Percentiles rank a stretch among this genome's conserved stretches.
Evolutionary conservation across 1,140 invertebrate genomes (phyloP).

Genomic region (Cydia fagiglandana): DNA sequence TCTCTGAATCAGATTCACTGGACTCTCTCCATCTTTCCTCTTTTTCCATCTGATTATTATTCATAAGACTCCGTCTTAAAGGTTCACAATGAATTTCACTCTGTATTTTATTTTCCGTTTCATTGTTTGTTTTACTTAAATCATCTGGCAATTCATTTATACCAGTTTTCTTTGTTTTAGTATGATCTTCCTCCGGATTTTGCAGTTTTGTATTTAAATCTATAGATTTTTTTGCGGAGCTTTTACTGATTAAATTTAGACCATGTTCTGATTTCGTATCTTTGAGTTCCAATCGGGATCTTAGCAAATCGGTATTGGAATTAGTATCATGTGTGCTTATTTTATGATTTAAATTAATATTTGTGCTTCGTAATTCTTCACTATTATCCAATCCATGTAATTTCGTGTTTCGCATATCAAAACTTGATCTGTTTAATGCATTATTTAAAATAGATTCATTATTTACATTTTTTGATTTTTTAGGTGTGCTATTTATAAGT

Average conservation of each 20-base stretch:
- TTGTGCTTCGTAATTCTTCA: background rate
- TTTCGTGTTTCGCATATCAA: slow-evolving; percentile 1
- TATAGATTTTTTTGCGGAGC: too few relatives aligned
- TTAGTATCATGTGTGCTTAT: background rate
- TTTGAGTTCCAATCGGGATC: too few relatives aligned
- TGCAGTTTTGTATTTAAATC: too few relatives aligned
- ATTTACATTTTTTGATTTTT: slow-evolving; percentile 37
- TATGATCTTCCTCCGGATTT: background rate
- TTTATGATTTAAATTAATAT: slow-evolving; percentile 1
- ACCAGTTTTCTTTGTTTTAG: background rate
- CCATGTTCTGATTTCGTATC: too few relatives aligned
- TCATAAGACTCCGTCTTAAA: slow-evolving; percentile 4
- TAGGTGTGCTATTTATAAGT: slow-evolving; percentile 50
- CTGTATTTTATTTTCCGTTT: background rate
- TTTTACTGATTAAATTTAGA: too few relatives aligned
- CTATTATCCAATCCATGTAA: background rate
- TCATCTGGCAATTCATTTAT: background rate
- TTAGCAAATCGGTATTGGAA: too few relatives aligned
- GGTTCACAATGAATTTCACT: slow-evolving; percentile 6
- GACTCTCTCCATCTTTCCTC: background rate
- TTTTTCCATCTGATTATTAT: background rate
- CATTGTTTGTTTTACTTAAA: background rate
- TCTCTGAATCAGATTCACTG: background rate
- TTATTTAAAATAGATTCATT: slow-evolving; percentile 6
- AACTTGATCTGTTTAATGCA: background rate